Evolutionary conservation across 1,140 invertebrate genomes (phyloP), one percentile per base, ranked within the genome.

Genomic region (Meloidogyne floridensis): DNA sequence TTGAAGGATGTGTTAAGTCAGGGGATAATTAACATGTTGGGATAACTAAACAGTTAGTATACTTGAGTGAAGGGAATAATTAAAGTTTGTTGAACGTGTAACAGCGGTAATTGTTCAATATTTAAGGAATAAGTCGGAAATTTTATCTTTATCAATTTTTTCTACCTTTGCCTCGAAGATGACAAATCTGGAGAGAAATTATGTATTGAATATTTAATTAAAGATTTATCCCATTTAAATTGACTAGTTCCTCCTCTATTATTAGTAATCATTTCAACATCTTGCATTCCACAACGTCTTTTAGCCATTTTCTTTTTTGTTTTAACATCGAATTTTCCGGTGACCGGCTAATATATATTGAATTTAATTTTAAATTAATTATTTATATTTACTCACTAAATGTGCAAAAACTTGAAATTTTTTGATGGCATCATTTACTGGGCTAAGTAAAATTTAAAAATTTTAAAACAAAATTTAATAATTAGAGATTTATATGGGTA

Each of bases 381-480:
- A 20, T 0, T 47, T 47, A 47, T 47, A 6, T 47, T 3, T 47
- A 47, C 3, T 47, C 7, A 47, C 47, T 47, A 47, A 47, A 13
- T 82, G 83, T 1, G 88, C 87, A 83, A 90, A 88, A 70, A 88
- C 88, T 82, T 89, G 89, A 82, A 88, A 88, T 75, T 88, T 88
- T 56, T 87, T 81, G n/a, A 47, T 83, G 87, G 59, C 47, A 74
- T 13, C 13, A 32, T 71, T 8, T 8, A n/a, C n/a, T n/a, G 70
- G 70, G 32, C 70, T 71, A 42, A 32, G 32, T 32, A 32, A 32
- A 71, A 71, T 6, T 42, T 18, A 1, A 71, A 71, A 0, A 42
- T 47, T 47, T 47, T 47, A 47, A 4, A 47, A 4, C 7, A 47
- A 47, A 47, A 47, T 47, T 8, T 47, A 47, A 47, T 0, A 47